Base-by-base conservation (phyloP, 2,797 vertebrate species). In the Acropternis orthonyx region DNA sequence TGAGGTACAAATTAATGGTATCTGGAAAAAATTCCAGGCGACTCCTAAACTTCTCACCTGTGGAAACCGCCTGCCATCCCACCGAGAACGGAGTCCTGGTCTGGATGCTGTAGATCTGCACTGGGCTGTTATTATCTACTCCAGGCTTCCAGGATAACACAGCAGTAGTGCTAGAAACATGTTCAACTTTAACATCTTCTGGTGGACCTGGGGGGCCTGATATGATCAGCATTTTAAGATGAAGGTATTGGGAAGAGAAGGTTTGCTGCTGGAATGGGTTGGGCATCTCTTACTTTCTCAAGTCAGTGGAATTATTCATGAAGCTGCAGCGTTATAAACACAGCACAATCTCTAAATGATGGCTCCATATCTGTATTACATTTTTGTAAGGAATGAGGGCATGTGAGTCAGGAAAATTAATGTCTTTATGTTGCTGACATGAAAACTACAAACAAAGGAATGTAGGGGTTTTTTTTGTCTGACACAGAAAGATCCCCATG, bases 121-220 rank as follows among this genome's bases (percentile, higher is more conserved):
- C 95, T 37, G 99, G 98, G 78, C 98, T 99, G 84, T 99, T 98
- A 92, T 99, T 98, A 91, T 99, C 98, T 69, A 88, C 81, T 62
- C 98, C 98, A 34, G 98, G 94, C 81, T 96, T 96, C 98, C 99
- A 99, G 76, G 98, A 98, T 41, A 99, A 96, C 12, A 98, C 97
- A 86, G 98, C 98, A 24, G 98, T 98, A n/a, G 98, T 98, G 93
- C 98, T 98, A 44, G 98, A 98, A 84, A 99, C 92, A 55, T 98
- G 97, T 54, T 97, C 98, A 90, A 99, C 98, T 91, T 95, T 93
- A 89, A 99, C 97, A 62, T 97, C 97, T 96, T 98, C 98, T 4
- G 98, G 98, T 65, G 98, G 98, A 69, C 98, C 98, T 73, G 99
- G 99, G 41, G 98, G 98, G 89, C 98, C 98, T 99, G 93, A 92